Evolutionary conservation across 2,888 invertebrate genomes (phyloP), one percentile per base, ranked within the genome.

Genomic region (Branchipolynoe longqiensis): DNA sequence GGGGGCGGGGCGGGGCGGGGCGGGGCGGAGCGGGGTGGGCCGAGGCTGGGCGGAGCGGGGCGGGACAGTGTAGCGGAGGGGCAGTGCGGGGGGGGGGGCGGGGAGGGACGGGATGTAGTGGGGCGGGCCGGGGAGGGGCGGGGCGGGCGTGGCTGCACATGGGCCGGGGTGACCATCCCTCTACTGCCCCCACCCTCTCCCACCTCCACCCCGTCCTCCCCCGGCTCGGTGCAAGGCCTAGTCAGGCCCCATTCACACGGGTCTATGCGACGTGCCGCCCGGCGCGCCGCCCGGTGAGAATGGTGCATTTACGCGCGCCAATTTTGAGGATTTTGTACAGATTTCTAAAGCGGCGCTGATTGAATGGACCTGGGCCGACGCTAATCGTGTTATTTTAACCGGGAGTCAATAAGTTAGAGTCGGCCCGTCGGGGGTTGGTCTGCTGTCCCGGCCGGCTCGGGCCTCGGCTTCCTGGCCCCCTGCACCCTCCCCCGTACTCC

Each of bases 381-480:
- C 48, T 78, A 78, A 78, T 78, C 78, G 78, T 28, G 78, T 78
- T 78, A 78, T 78, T 78, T 78, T 78, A 78, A 78, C 78, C 78
- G 48, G 31, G n/a, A 78, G 78, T 78, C 78, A 28, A 78, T 78
- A 78, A 78, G 78, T 78, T 78, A 78, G 78, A 78, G 41, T 12
- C 69, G 38, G 69, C 38, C 22, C 25, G 36, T 38, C 62, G 4
- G 28, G 62, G n/a, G n/a, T n/a, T n/a, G n/a, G n/a, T n/a, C n/a
- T n/a, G n/a, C n/a, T n/a, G n/a, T n/a, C n/a, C 14, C n/a, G n/a
- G n/a, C n/a, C n/a, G n/a, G n/a, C n/a, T n/a, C n/a, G n/a, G n/a
- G n/a, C n/a, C n/a, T n/a, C n/a, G n/a, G n/a, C n/a, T n/a, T n/a
- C 33, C 74, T 6, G 40, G 74, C 78, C 54, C 31, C 1, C 41